Percentiles rank a stretch among this genome's conserved stretches.
phyloP scores from a whole-genome alignment of 2,113 vertebrate species.

The Microtus pennsylvanicus region DNA sequence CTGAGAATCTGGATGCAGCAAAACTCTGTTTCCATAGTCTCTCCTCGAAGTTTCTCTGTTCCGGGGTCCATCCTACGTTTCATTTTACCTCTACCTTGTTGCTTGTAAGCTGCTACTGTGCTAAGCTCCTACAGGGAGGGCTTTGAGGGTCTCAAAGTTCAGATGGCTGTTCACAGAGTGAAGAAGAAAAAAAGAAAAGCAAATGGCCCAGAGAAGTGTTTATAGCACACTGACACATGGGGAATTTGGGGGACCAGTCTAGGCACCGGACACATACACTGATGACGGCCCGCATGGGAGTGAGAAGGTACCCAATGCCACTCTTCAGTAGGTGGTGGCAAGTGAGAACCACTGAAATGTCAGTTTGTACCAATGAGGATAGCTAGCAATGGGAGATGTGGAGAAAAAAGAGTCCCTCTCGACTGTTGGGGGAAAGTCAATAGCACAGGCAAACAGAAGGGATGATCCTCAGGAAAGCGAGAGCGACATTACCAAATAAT shows the following conservation, averaged over 20 bases:
- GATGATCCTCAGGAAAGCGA: neutral
- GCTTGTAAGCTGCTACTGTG: neutral
- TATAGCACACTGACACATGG: neutral
- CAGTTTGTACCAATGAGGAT: neutral
- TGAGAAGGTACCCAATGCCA: neutral
- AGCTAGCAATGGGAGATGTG: neutral
- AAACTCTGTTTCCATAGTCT: constrained; percentile 29
- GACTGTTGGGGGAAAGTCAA: neutral
- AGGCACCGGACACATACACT: neutral
- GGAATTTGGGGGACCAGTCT: neutral
- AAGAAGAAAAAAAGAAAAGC: neutral
- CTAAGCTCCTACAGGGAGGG: neutral
- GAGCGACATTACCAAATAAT: neutral
- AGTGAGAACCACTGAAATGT: neutral
- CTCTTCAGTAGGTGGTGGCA: neutral
- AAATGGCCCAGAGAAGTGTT: neutral
- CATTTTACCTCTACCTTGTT: neutral
- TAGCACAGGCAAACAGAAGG: neutral
- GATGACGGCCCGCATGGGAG: neutral
- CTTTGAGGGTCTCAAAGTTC: neutral
- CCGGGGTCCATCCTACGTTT: neutral
- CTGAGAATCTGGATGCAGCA: neutral
- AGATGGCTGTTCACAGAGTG: neutral
- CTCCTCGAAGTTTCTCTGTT: neutral
- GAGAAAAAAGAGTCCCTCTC: neutral